Evolutionary conservation across 2,797 vertebrate genomes (phyloP).

Genomic region (Mallotus villosus): DNA sequence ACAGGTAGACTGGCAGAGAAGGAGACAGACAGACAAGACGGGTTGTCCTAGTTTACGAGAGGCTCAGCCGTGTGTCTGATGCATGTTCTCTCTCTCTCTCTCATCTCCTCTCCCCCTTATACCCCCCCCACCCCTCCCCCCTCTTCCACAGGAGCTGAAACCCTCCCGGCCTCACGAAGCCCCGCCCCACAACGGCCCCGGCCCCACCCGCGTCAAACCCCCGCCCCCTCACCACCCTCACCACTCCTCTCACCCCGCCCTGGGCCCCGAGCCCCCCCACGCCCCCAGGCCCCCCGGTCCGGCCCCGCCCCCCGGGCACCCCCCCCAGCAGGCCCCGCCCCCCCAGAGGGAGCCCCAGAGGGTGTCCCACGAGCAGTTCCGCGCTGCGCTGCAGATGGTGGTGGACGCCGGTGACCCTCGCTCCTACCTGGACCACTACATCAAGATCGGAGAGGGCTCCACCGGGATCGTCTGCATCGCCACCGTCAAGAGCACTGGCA

Average conservation of each 20-base stretch:
- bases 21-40: too few species aligned
- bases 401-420: slow-evolving; percentile 93
- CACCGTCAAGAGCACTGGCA: slow-evolving; percentile 85
- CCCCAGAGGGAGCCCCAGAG: slow-evolving; percentile 88
- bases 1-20: too few species aligned
- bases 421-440: slow-evolving; percentile 92
- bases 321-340: slow-evolving; percentile 71
- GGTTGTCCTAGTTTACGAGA: too few species aligned
- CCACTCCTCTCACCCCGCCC: slow-evolving; percentile 72
- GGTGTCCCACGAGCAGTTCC: slow-evolving; percentile 96
- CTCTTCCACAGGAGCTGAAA: slow-evolving; percentile 54
- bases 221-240: slow-evolving; percentile 63
- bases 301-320: slow-evolving; percentile 50
- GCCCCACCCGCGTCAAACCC: slow-evolving; percentile 55
- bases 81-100: background rate
- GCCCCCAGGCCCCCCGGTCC: slow-evolving; percentile 36
- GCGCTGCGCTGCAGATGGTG: slow-evolving; percentile 92
- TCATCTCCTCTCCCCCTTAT: background rate
- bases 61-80: background rate
- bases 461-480: slow-evolving; percentile 94
- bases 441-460: slow-evolving; percentile 95
- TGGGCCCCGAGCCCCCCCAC: slow-evolving; percentile 63
- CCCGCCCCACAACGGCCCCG: slow-evolving; percentile 78
- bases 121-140: too few species aligned
- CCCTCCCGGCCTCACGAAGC: slow-evolving; percentile 66